Evolutionary conservation across 2,113 vertebrate genomes (phyloP).

Genomic region (Caracal caracal): DNA sequence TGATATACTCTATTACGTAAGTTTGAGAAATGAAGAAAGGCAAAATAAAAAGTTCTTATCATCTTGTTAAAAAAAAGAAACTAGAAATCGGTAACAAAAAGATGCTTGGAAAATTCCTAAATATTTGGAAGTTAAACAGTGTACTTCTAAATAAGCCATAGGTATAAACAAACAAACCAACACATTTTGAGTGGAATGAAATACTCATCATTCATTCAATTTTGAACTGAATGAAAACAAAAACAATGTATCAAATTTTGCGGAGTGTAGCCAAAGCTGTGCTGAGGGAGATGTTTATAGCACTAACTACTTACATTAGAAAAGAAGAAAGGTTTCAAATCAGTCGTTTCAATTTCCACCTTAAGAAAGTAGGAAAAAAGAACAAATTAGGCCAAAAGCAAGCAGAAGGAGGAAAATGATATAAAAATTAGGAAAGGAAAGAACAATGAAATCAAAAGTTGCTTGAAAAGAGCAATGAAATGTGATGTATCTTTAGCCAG

Average conservation of each 20-base stretch:
- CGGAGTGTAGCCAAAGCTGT: not conserved
- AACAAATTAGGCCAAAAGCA: not conserved
- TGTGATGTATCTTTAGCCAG: not conserved
- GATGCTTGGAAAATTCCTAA: not conserved
- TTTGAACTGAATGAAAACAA: not conserved
- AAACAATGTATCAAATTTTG: not conserved
- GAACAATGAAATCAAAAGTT: not conserved
- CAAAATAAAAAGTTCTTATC: not conserved
- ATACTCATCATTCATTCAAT: not conserved
- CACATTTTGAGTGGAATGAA: not conserved
- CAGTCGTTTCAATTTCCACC: not conserved
- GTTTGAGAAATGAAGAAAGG: no score
- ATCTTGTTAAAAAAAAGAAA: not conserved
- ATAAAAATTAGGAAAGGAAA: not conserved
- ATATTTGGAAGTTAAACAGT: slow-evolving; percentile 18
- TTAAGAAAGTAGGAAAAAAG: not conserved
- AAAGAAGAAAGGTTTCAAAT: not conserved
- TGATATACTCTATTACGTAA: no score
- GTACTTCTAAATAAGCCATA: not conserved
- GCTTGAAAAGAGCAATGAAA: not conserved
- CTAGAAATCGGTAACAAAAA: not conserved
- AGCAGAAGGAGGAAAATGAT: not conserved
- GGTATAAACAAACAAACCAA: no score
- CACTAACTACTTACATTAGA: not conserved
- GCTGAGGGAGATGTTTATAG: not conserved